These are phyloP conservation scores for Peromyscus attwateri DNA, from an alignment of 2,797 vertebrate species.

Conservation along the genomic window DNA sequence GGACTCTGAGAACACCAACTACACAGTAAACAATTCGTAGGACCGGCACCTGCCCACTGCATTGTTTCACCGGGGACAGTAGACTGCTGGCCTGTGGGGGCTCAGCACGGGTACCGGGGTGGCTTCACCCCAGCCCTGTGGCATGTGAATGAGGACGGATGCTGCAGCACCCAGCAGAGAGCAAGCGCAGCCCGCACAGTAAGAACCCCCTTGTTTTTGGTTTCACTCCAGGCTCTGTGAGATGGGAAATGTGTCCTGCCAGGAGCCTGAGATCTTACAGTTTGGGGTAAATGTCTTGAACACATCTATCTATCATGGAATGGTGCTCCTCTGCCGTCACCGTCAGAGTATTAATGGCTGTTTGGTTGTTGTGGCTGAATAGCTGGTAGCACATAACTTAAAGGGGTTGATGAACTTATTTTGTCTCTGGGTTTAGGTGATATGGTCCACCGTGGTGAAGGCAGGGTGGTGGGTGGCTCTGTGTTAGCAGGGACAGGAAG, in stretches of 20 bases:
- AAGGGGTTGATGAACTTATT: too few species aligned
- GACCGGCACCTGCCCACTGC: background rate
- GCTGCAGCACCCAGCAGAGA: background rate
- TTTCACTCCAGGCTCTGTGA: slow-evolving; percentile 33
- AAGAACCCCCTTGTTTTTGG: slow-evolving; percentile 6
- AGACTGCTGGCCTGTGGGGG: slow-evolving; percentile 60
- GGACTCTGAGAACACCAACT: background rate
- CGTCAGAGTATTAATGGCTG: background rate
- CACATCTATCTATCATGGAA: background rate
- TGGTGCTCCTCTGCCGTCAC: accelerated
- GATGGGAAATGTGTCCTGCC: background rate
- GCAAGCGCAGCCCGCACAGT: slow-evolving; percentile 25
- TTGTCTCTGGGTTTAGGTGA: background rate
- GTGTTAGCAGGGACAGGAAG: background rate
- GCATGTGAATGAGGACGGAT: slow-evolving; percentile 57
- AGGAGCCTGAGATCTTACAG: background rate
- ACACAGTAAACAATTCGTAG: background rate
- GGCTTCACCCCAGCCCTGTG: background rate
- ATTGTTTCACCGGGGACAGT: slow-evolving; percentile 39
- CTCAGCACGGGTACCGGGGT: slow-evolving; percentile 43
- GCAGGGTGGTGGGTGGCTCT: background rate
- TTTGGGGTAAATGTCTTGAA: background rate
- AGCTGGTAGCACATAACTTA: background rate
- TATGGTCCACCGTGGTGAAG: too few species aligned
- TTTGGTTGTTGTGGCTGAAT: background rate